Percentiles rank a stretch among this genome's conserved stretches.
phyloP scores from a whole-genome alignment of 2,113 vertebrate genomes.

The Stigmatopora nigra region DNA sequence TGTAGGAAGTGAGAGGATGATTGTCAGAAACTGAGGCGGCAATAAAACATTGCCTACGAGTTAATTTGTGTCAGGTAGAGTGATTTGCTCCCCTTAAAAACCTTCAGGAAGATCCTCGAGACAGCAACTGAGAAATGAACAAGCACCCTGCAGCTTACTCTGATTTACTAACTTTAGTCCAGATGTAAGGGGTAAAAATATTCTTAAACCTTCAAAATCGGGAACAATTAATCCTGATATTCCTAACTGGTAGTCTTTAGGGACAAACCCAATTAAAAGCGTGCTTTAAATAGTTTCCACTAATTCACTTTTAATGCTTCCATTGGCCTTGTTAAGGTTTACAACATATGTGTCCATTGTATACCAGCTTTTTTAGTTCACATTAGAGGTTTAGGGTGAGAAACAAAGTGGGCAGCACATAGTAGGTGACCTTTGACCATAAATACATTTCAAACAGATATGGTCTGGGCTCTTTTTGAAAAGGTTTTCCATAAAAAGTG shows the following conservation, averaged over 20 bases:
- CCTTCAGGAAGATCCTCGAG: slow-evolving; percentile 19
- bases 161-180: neutral
- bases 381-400: slow-evolving; percentile 22
- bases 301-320: slow-evolving; percentile 69
- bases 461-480: neutral
- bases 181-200: neutral
- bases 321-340: slow-evolving; percentile 62
- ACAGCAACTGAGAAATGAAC: slow-evolving; percentile 10
- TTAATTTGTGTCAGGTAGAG: slow-evolving; percentile 28
- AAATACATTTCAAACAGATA: neutral
- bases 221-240: slow-evolving; percentile 50
- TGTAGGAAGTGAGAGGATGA: slow-evolving; percentile 19
- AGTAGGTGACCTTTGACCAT: neutral
- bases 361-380: slow-evolving; percentile 29
- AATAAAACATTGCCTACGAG: slow-evolving; percentile 21
- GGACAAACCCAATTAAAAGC: slow-evolving; percentile 68
- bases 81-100: slow-evolving; percentile 23
- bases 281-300: slow-evolving; percentile 69
- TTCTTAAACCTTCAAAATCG: slow-evolving; percentile 48
- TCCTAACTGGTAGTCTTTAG: slow-evolving; percentile 49
- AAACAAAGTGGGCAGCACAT: neutral
- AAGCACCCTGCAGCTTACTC: slow-evolving; percentile 7
- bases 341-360: slow-evolving; percentile 54
- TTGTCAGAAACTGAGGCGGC: slow-evolving; percentile 16
- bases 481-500: neutral